Base-by-base conservation (phyloP, 1,140 invertebrate genomes). In the Lanistes nyassanus region DNA sequence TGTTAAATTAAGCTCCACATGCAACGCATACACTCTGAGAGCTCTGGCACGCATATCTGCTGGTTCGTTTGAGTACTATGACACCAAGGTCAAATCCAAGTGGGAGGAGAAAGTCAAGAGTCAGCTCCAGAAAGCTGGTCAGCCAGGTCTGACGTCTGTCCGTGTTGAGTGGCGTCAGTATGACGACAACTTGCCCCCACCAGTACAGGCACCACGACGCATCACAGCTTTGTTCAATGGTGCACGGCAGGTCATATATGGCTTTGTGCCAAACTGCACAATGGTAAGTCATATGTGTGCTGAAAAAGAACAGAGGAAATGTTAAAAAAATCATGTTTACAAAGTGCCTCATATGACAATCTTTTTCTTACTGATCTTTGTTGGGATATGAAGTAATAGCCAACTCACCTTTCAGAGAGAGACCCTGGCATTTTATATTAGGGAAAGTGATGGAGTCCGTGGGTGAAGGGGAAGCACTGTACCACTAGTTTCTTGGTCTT, bases 211-310 rank as follows among this genome's bases (percentile, higher is more conserved):
- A 36, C 88, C 88, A 16, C 73, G 76, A 26, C 79, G 82, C 34
- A 86, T 89, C 47, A 86, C 83, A n/a, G 81, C 87, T 23, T 76
- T 89, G 13, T 89, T 88, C 73, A 88, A 78, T 80, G 87, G 88
- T 0, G 84, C 84, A 11, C 81, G 88, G 77, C 83, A 84, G 64
- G 85, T 89, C 23, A 81, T 89, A 19, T 89, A 88, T 79, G 88
- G 88, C n/a, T 88, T 85, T 82, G 85, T 88, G 6, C 81, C 81
- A 6, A 86, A 89, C 76, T 89, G 88, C 75, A 84, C 79, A 39
- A 83, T 85, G 86, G 88, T 89, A 75, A 67, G 80, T 78, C 69
- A 29, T 34, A 39, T 16, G n/a, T 47, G 5, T 42, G 60, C 16
- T 47, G 19, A 47, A 7, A 66, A 19, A 29, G 31, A 60, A 60